Conservation (phyloP, 1,140 invertebrate genomes). For the Wiebesia pumilae region DNA sequence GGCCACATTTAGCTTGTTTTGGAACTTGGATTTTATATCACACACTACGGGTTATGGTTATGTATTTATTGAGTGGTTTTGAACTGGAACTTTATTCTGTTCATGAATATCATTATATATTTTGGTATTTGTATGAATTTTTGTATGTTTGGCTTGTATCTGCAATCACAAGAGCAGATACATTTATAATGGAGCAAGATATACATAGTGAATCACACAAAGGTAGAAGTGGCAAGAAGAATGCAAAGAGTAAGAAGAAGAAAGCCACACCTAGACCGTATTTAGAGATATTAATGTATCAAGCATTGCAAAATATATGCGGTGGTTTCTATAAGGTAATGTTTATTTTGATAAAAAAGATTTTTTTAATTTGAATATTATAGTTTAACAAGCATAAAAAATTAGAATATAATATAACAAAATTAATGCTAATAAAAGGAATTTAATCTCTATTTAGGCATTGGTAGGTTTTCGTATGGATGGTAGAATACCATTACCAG, state of each 20-base stretch:
- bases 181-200: conserved; percentile 87
- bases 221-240: conserved; percentile 77
- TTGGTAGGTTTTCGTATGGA: conserved; percentile 84
- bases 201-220: conserved; percentile 74
- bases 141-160: conserved; percentile 95
- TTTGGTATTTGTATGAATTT: conserved; percentile 97
- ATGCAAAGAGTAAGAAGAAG: conserved; percentile 81
- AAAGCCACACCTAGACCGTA: conserved; percentile 83
- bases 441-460: conserved; percentile 75
- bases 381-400: background rate
- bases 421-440: background rate
- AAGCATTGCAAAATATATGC: conserved; percentile 94
- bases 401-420: background rate
- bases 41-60: conserved; percentile 96
- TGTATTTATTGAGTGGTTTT: conserved; percentile 95
- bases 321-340: conserved; percentile 94
- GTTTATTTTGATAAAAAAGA: background rate
- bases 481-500: conserved; percentile 84
- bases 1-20: conserved; percentile 90
- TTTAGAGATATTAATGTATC: conserved; percentile 89
- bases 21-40: conserved; percentile 97
- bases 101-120: conserved; percentile 98
- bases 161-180: conserved; percentile 91
- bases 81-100: conserved; percentile 96
- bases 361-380: background rate